Base-by-base conservation (phyloP, 2,888 invertebrate genomes). In the Athalia cordata region DNA sequence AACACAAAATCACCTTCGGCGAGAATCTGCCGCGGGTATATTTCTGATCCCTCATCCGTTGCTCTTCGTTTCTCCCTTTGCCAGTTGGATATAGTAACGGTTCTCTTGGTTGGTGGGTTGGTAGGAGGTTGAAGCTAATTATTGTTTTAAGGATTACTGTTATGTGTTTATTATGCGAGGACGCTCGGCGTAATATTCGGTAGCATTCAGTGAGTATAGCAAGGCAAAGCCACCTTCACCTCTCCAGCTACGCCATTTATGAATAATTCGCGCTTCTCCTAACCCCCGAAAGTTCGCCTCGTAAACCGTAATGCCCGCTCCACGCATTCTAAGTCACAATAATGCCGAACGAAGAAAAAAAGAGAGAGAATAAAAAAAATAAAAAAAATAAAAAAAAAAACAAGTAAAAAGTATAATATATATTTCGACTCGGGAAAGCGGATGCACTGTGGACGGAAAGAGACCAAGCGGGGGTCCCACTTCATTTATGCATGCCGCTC, bases 121-220 rank as follows among this genome's bases (percentile, higher is more conserved):
- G 29, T 29, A 57, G 13, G 78, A 61, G 57, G 70, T 70, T 70
- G 81, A 79, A 83, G 87, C 89, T 89, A 89, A 89, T 89, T 89
- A 89, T 89, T 89, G 89, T 89, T 89, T 89, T 88, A 88, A 88
- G 89, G 89, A 89, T 89, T 89, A 89, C 87, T 87, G 86, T 89
- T 89, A 89, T 89, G 89, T 85, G 88, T 89, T 89, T 89, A 89
- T 89, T 89, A 89, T 89, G 86, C 89, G 85, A 85, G 85, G 83
- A 84, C 84, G 85, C 81, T 81, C 81, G 80, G 81, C 82, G 81
- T 83, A 81, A 88, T 87, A 87, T 89, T 88, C 84, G 87, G 86
- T 86, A 85, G 85, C 87, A 88, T 87, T 88, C 84, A 83, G 84
- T 83, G 83, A 83, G 82, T 78, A 79, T 76, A 79, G 77, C 78